Evolutionary conservation across 2,888 invertebrate species (phyloP).

Genomic region (Lacanobia oleracea): DNA sequence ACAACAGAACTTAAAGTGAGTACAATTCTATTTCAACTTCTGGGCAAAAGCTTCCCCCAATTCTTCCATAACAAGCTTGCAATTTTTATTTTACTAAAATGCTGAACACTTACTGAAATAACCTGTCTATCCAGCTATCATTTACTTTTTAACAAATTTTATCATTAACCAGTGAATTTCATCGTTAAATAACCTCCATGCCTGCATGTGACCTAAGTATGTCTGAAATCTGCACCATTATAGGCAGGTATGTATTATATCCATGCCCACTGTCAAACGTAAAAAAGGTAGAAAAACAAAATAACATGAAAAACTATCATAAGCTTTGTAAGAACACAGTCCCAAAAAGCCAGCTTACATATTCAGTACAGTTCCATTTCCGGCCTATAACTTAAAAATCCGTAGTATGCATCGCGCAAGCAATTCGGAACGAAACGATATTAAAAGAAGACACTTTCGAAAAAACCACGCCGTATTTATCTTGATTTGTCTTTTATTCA

Average conservation of each 20-base stretch:
- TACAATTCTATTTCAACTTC: constrained; percentile 44
- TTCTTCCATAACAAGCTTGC: not conserved
- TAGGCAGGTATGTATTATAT: not conserved
- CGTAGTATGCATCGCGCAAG: not conserved
- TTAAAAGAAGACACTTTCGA: not conserved
- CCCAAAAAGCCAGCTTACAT: not conserved
- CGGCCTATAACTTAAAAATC: constrained; percentile 14
- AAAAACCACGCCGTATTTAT: not conserved
- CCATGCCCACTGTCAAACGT: not conserved
- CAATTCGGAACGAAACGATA: not conserved
- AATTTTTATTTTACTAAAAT: not conserved
- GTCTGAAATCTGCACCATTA: too few species aligned
- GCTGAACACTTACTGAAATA: not conserved
- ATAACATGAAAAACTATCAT: too few species aligned
- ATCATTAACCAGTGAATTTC: too few species aligned
- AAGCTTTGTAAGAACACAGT: not conserved
- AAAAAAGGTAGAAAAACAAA: not conserved
- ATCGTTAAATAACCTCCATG: too few species aligned
- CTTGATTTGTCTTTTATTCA: not conserved
- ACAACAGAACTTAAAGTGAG: constrained; percentile 95
- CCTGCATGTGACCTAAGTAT: not conserved
- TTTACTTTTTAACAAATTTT: too few species aligned
- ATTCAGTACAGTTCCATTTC: constrained; percentile 21
- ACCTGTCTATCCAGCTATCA: too few species aligned
- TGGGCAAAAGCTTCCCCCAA: not conserved